Evolutionary conservation across 2,888 invertebrate genomes (phyloP).

Genomic region (Phlogophora meticulosa): DNA sequence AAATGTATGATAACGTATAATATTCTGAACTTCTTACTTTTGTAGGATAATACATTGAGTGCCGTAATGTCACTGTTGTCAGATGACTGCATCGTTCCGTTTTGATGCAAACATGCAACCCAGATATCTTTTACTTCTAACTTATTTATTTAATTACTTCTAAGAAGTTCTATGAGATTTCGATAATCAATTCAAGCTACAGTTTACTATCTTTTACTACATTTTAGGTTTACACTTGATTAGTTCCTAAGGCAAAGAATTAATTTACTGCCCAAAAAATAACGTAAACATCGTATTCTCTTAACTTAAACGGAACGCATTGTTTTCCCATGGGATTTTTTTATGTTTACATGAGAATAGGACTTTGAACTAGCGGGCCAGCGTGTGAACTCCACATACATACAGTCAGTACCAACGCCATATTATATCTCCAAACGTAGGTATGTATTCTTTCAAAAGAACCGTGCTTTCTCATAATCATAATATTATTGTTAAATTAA

Average conservation of each 20-base stretch:
- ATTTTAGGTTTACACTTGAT: too few relatives aligned
- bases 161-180: neutral
- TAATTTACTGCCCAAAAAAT: neutral
- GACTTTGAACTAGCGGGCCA: slow-evolving; percentile 2
- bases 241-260: neutral
- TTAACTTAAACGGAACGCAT: slow-evolving; percentile 13
- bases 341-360: slow-evolving; percentile 1
- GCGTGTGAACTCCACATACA: neutral
- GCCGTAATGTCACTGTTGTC: slow-evolving; percentile 68
- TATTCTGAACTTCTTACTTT: slow-evolving; percentile 53
- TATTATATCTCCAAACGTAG: too few relatives aligned
- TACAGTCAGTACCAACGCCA: too few relatives aligned
- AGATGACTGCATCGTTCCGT: slow-evolving; percentile 71
- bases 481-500: neutral
- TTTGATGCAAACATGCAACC: slow-evolving; percentile 26
- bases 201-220: neutral
- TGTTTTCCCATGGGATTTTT: slow-evolving; percentile 5
- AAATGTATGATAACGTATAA: slow-evolving; percentile 6
- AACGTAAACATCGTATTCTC: neutral
- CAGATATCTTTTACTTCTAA: neutral
- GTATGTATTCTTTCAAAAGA: too few relatives aligned
- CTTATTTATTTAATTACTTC: neutral
- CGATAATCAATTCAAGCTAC: neutral
- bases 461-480: too few relatives aligned
- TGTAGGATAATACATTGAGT: slow-evolving; percentile 57